Evolutionary conservation across 2,113 vertebrate genomes (phyloP).

Genomic region (Stictonetta naevosa): DNA sequence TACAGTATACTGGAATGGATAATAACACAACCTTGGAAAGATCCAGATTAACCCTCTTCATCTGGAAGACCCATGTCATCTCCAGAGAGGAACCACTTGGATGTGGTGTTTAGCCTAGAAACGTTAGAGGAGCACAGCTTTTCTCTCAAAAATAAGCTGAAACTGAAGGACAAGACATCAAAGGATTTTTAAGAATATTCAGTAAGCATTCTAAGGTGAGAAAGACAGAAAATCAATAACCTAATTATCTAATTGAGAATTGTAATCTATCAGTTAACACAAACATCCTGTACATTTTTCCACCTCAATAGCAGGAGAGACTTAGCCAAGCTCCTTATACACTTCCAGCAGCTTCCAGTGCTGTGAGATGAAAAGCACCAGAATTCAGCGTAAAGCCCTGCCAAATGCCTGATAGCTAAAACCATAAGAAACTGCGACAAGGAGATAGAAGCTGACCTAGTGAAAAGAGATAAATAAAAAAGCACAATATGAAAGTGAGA

Average conservation of each 20-base stretch:
- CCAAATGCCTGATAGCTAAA: background rate
- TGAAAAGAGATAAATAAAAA: background rate
- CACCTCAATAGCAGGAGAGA: background rate
- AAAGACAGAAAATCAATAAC: background rate
- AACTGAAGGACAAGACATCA: background rate
- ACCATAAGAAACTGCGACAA: background rate
- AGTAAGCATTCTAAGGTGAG: background rate
- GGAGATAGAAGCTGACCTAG: background rate
- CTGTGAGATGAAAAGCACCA: background rate
- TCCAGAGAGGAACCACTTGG: background rate
- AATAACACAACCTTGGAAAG: background rate
- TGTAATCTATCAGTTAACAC: background rate
- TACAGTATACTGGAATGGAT: background rate
- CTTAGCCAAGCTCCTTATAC: background rate
- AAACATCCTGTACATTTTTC: background rate
- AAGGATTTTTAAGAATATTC: background rate
- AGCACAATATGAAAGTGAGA: background rate
- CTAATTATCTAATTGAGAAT: background rate
- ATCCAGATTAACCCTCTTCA: background rate
- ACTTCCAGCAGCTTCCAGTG: background rate
- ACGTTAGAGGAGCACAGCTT: background rate
- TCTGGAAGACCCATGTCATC: background rate
- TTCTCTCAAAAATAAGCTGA: background rate
- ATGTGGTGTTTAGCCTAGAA: background rate
- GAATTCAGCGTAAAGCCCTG: background rate